A percentile compares a stretch with the other conserved stretches of the same genome.
These are phyloP conservation scores for Ophion ventricosus DNA, from an alignment of 2,888 invertebrate genomes.

Conservation along the genomic window DNA sequence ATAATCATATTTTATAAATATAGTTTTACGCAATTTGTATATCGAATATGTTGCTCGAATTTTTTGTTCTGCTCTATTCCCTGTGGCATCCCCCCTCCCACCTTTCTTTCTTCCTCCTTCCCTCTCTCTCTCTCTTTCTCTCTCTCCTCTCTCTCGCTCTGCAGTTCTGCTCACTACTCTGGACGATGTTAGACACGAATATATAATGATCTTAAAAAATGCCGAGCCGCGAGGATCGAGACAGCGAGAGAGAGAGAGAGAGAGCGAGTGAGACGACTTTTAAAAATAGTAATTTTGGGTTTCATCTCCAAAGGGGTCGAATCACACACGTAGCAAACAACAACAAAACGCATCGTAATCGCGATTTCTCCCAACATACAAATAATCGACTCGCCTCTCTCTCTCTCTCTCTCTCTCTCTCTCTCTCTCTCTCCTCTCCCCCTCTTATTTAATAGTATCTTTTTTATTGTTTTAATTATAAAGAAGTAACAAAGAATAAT, in stretches of 20 bases:
- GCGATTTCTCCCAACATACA: constrained; percentile 6
- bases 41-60: not conserved
- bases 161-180: not conserved
- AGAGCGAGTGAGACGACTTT: not conserved
- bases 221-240: not conserved
- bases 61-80: not conserved
- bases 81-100: not conserved
- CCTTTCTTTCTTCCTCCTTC: not conserved
- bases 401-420: constrained; percentile 4
- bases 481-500: constrained; percentile 83
- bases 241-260: not conserved
- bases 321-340: not conserved
- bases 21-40: constrained; percentile 9
- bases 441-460: constrained; percentile 58
- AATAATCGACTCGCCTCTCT: not conserved
- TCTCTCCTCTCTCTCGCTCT: not conserved
- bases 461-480: constrained; percentile 82
- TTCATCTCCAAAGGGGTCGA: not conserved
- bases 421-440: constrained; percentile 57
- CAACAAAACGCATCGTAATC: not conserved
- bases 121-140: not conserved
- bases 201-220: not conserved
- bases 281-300: not conserved
- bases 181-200: not conserved
- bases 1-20: constrained; percentile 9